These are phyloP conservation scores for Thrips palmi DNA, from an alignment of 1,140 invertebrate species.

Conservation along the genomic window DNA sequence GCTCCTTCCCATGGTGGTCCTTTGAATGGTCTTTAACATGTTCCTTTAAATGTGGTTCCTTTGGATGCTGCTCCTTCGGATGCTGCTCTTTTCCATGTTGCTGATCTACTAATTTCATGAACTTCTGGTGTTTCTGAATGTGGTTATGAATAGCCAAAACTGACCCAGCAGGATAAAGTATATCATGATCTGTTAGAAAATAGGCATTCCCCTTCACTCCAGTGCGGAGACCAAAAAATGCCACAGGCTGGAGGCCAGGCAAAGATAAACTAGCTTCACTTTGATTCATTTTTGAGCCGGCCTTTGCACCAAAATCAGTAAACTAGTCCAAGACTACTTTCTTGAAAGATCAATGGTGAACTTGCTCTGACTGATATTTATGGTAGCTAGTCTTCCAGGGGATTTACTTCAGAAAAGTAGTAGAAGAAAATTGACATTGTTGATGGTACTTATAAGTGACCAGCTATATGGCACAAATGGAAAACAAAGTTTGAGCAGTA, in stretches of 20 bases:
- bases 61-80: conserved; percentile 36
- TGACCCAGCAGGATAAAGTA: conserved; percentile 46
- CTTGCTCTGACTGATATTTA: no score
- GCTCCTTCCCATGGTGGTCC: conserved; percentile 9
- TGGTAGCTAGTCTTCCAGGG: no score
- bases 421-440: no score
- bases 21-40: conserved; percentile 19
- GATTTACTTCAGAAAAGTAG: no score
- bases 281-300: neutral
- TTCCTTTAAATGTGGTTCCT: conserved; percentile 35
- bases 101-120: conserved; percentile 28
- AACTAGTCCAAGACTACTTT: no score
- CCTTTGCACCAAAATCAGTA: no score
- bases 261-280: conserved; percentile 1
- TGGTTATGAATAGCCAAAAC: conserved; percentile 43
- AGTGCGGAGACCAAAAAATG: conserved; percentile 37
- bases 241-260: conserved; percentile 26
- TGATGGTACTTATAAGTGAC: no score
- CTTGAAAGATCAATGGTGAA: no score
- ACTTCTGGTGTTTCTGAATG: conserved; percentile 22
- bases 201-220: conserved; percentile 38
- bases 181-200: conserved; percentile 41
- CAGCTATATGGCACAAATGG: no score
- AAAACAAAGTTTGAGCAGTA: no score
- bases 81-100: conserved; percentile 23